phyloP scores from a whole-genome alignment of 2,888 invertebrate species.

The Macrophya alboannulata region DNA sequence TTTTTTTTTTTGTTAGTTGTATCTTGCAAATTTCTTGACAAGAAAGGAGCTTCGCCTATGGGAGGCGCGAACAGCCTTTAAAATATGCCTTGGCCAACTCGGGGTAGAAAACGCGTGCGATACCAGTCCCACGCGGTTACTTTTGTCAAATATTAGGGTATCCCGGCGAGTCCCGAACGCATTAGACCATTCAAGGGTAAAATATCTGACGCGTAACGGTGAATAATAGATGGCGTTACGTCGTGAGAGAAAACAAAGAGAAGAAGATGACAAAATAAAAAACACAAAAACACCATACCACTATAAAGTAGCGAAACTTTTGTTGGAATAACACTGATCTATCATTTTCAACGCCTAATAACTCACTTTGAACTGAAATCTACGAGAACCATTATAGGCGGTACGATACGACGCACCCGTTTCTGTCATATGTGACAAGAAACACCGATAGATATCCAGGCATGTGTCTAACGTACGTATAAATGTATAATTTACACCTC shows the following conservation, averaged over 20 bases:
- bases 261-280: neutral
- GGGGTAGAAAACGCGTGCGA: neutral
- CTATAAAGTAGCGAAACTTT: slow-evolving; percentile 35
- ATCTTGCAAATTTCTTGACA: neutral
- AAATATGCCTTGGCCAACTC: slow-evolving; percentile 32
- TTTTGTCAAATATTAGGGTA: slow-evolving; percentile 62
- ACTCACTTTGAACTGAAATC: slow-evolving; percentile 5
- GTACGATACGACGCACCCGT: neutral
- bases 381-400: neutral
- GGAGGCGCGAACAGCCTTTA: neutral
- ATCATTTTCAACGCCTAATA: slow-evolving; percentile 22
- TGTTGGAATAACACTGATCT: slow-evolving; percentile 27
- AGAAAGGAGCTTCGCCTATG: neutral
- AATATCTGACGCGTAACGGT: slow-evolving; percentile 72
- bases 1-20: neutral
- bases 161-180: slow-evolving; percentile 57
- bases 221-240: slow-evolving; percentile 72
- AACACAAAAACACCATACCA: neutral
- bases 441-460: neutral
- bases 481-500: slow-evolving; percentile 2
- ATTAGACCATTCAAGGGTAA: slow-evolving; percentile 75
- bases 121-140: slow-evolving; percentile 61
- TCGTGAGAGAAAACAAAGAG: neutral
- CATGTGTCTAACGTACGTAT: neutral
- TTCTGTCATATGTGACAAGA: neutral